Percentiles rank a stretch among this genome's conserved stretches.
These are phyloP conservation scores for Seira sanloemensis DNA, from an alignment of 2,888 invertebrate genomes.

Conservation along the genomic window DNA sequence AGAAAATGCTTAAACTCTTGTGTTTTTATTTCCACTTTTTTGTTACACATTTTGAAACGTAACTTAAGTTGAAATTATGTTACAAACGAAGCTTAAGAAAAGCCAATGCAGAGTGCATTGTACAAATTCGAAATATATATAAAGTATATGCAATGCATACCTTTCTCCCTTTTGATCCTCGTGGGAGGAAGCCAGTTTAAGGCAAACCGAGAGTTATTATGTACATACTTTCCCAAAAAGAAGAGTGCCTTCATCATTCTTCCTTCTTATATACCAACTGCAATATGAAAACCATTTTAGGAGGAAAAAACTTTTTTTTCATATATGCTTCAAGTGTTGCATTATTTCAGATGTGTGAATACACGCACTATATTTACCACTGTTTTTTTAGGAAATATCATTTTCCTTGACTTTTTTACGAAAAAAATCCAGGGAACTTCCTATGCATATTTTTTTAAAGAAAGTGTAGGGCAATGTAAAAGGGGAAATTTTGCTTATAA, in stretches of 20 bases:
- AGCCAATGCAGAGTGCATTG: background rate
- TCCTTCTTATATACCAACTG: slow-evolving; percentile 31
- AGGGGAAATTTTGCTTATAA: too few species aligned
- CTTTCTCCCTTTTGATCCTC: slow-evolving; percentile 66
- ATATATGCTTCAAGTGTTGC: background rate
- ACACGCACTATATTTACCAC: too few species aligned
- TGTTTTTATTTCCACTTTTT: too few species aligned
- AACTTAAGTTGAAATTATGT: background rate
- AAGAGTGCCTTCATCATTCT: slow-evolving; percentile 40
- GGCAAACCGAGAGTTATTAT: slow-evolving; percentile 48
- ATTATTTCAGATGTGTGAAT: background rate
- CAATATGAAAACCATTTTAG: background rate
- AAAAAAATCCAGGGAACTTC: background rate
- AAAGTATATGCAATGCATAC: slow-evolving; percentile 22
- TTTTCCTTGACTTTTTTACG: background rate
- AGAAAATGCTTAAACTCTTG: too few species aligned
- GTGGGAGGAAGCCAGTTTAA: slow-evolving; percentile 71
- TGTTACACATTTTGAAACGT: background rate
- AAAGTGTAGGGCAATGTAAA: too few species aligned
- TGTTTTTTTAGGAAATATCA: background rate
- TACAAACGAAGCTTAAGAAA: background rate
- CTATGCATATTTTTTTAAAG: too few species aligned
- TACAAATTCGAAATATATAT: background rate
- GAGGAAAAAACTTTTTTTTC: background rate
- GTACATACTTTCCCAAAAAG: slow-evolving; percentile 53